Evolutionary conservation across 2,797 vertebrate species (phyloP), one percentile per base, ranked within the genome.

Genomic region (Botia kubotai): DNA sequence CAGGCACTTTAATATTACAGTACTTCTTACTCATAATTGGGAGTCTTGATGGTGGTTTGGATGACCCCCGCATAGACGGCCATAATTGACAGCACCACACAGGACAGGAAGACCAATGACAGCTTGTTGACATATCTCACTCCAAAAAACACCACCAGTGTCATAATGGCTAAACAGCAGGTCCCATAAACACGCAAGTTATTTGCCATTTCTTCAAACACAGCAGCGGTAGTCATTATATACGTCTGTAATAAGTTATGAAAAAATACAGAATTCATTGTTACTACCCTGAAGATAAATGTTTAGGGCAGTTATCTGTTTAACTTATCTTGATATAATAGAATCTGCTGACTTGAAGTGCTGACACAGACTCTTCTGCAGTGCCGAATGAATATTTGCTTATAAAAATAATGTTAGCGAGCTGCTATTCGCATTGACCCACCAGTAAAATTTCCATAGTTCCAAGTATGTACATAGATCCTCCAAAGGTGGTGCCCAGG

Each of bases 121-220:
- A 99, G 92, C 88, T 99, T 99, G 92, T 99, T 98, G 77, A 99
- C 97, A 14, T 99, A 99, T 90, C 97, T 98, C 2, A 99, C 97
- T 0, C 97, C 97, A 26, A 98, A 96, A 82, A 98, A 99, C 80
- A 99, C 97, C 6, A 98, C 96, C 52, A 96, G 87, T 0, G 96
- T 95, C 97, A 99, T 98, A 79, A 97, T 88, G 1, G 88, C 75
- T 85, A 99, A 92, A 3, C 96, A 96, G 88, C 96, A 93, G 0
- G 95, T 97, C 26, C 97, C 97, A 1, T 96, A 98, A 10, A 97
- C 85, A 0, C 97, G 94, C 96, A 98, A 97, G 86, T 96, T 94
- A 86, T 98, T 95, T 0, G 93, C 92, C 0, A 0, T 3, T 66
- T 3, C 0, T 2, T 67, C 26, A 85, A 96, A 95, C 80, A 95